These are phyloP conservation scores for Caenorhabditis remanei DNA, from an alignment of 1,140 invertebrate genomes.

Conservation along the genomic window DNA sequence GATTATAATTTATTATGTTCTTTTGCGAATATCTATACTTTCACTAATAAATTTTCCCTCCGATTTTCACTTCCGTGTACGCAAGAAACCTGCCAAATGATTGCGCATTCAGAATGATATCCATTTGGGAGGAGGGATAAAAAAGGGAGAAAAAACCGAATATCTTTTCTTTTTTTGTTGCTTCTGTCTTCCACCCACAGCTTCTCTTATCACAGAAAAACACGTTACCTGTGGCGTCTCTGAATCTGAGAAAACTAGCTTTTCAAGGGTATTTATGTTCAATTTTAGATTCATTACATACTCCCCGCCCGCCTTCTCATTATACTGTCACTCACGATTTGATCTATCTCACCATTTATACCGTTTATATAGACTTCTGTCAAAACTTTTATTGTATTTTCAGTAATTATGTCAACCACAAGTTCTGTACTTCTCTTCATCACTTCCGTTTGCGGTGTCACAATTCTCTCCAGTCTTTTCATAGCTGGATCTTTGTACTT, in stretches of 20 bases:
- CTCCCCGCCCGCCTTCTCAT: background rate
- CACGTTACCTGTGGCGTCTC: background rate
- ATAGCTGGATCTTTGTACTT: slow-evolving; percentile 48
- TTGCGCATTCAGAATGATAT: background rate
- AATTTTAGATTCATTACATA: background rate
- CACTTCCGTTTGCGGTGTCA: slow-evolving; percentile 42
- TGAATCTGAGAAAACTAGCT: slow-evolving; percentile 37
- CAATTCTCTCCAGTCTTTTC: slow-evolving; percentile 19
- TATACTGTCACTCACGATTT: slow-evolving; percentile 14
- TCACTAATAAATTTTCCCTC: background rate
- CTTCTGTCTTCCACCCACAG: background rate
- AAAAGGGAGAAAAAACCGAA: slow-evolving; percentile 1
- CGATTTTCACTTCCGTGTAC: slow-evolving; percentile 17
- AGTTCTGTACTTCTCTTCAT: slow-evolving; percentile 46
- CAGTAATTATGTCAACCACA: slow-evolving; percentile 40
- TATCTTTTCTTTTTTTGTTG: background rate
- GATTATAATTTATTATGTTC: background rate
- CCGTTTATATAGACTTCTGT: background rate
- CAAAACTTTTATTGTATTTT: background rate
- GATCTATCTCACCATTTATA: background rate
- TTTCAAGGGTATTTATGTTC: slow-evolving; percentile 54
- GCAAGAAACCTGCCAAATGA: slow-evolving; percentile 35
- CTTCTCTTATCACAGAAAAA: slow-evolving; percentile 42
- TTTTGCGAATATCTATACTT: background rate
- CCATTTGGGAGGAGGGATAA: background rate